A percentile compares a stretch with the other conserved stretches of the same genome.
These are phyloP conservation scores for Stenotaenia linearis DNA, from an alignment of 2,888 invertebrate species.

Conservation along the genomic window DNA sequence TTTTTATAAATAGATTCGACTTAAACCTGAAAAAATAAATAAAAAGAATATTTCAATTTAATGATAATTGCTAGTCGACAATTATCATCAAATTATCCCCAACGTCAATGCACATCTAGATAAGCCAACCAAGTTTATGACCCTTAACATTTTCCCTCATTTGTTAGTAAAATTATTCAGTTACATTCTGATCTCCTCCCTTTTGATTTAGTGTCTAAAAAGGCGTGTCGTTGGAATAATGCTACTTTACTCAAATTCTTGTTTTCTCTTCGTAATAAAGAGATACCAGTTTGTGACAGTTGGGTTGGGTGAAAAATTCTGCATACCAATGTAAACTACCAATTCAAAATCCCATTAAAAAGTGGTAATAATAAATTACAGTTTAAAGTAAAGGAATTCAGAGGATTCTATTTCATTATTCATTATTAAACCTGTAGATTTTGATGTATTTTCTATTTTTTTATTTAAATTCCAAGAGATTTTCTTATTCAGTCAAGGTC, in stretches of 20 bases:
- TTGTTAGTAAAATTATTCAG: conserved; percentile 17
- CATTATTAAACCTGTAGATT: not conserved
- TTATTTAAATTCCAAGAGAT: not conserved
- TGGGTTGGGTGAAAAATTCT: conserved; percentile 7
- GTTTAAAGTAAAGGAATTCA: not conserved
- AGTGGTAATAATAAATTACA: too few relatives aligned
- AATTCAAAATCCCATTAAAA: not conserved
- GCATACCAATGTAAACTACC: conserved; percentile 11
- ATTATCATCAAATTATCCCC: conserved; percentile 2
- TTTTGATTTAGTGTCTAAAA: conserved; percentile 17
- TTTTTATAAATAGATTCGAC: not conserved
- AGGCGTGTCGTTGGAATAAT: conserved; percentile 16
- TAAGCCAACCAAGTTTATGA: not conserved
- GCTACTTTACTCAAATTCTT: not conserved
- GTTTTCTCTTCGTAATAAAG: not conserved
- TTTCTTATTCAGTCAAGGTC: not conserved
- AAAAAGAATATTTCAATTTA: not conserved
- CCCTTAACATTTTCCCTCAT: conserved; percentile 11
- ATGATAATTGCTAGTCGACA: not conserved
- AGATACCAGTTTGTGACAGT: not conserved
- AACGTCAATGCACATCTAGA: conserved; percentile 4
- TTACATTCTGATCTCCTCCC: conserved; percentile 11
- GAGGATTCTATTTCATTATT: not conserved
- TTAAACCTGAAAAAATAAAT: not conserved
- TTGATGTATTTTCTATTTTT: not conserved